Conservation (phyloP, 2,113 vertebrate genomes). For the Agapornis roseicollis region DNA sequence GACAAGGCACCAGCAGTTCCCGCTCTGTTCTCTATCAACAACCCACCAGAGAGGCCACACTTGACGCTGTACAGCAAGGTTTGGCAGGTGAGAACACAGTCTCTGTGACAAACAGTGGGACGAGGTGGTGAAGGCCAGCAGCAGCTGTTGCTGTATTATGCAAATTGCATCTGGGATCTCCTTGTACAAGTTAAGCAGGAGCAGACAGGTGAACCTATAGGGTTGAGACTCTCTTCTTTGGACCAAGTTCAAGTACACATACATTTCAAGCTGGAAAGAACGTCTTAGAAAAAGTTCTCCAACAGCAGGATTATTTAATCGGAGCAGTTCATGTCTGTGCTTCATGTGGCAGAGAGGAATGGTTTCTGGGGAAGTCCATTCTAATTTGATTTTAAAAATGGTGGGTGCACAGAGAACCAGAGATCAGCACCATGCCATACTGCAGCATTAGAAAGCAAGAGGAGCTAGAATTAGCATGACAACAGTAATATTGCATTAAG, state of each 20-base stretch:
- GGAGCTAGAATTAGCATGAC: neutral
- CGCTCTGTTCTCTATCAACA: neutral
- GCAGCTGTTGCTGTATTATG: neutral
- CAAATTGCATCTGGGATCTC: neutral
- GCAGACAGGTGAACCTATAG: neutral
- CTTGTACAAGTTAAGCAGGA: neutral
- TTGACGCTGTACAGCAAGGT: neutral
- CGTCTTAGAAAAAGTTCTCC: neutral
- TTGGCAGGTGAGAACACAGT: neutral
- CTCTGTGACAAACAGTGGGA: neutral
- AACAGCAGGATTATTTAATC: neutral
- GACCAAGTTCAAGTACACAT: neutral
- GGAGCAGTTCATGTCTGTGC: neutral
- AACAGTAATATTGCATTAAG: neutral
- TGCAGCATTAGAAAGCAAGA: neutral
- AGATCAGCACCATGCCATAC: rapidly evolving
- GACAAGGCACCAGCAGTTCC: neutral
- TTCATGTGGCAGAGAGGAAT: neutral
- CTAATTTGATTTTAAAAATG: neutral
- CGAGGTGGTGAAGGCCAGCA: neutral
- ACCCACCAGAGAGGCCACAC: neutral
- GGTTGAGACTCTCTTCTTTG: neutral
- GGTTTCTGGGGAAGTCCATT: neutral
- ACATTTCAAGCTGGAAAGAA: neutral
- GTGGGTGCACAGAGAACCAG: neutral